phyloP scores from a whole-genome alignment of 2,113 vertebrate genomes.

The Peromyscus leucopus region DNA sequence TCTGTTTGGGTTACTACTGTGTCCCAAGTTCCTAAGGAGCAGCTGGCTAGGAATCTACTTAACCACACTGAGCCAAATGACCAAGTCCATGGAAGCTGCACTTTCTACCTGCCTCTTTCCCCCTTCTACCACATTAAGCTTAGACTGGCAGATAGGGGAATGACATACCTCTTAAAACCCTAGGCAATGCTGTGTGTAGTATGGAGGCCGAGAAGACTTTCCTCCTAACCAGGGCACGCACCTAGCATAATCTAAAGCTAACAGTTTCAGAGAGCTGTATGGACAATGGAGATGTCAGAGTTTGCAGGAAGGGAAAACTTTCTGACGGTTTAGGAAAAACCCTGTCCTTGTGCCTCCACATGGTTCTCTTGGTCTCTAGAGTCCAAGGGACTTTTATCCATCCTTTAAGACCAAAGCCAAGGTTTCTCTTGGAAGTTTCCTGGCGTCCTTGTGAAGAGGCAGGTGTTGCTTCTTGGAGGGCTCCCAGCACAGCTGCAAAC shows the following conservation, averaged over 20 bases:
- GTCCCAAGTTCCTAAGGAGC: not conserved
- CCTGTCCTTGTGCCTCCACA: not conserved
- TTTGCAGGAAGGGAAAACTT: not conserved
- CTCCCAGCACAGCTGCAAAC: not conserved
- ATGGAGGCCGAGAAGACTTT: rapidly evolving
- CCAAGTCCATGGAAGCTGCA: not conserved
- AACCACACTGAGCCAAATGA: not conserved
- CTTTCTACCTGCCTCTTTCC: not conserved
- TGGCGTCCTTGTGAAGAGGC: not conserved
- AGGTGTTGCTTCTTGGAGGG: not conserved
- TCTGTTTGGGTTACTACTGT: not conserved
- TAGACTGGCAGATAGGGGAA: not conserved
- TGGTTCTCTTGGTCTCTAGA: not conserved
- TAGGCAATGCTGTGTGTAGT: rapidly evolving
- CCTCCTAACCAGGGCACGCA: rapidly evolving
- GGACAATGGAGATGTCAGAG: not conserved
- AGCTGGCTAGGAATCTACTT: not conserved
- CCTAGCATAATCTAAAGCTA: not conserved
- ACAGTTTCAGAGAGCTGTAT: not conserved
- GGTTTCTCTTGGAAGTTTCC: not conserved
- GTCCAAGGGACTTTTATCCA: not conserved
- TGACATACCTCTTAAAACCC: not conserved
- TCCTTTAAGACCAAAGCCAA: not conserved
- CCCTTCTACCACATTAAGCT: not conserved
- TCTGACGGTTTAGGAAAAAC: not conserved